phyloP scores from a whole-genome alignment of 2,113 vertebrate genomes.

The Otolemur garnettii region DNA sequence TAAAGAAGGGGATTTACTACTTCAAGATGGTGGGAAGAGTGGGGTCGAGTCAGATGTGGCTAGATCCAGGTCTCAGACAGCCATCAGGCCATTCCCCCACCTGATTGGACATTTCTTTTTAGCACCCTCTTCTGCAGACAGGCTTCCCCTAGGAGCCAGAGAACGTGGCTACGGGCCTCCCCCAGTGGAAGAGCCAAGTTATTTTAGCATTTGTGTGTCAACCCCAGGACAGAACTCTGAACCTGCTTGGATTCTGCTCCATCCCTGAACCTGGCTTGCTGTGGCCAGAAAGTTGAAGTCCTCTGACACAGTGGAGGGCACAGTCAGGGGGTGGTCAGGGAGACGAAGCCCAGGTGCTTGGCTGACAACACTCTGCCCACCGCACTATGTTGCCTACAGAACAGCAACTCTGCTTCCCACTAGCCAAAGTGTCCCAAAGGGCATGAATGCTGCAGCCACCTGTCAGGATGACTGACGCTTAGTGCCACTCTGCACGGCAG shows the following conservation, averaged over 20 bases:
- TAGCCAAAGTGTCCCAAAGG: accelerated
- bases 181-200: neutral
- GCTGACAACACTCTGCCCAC: accelerated
- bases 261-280: neutral
- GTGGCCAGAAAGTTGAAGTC: neutral
- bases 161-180: accelerated
- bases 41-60: neutral
- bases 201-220: accelerated
- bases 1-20: neutral
- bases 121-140: neutral
- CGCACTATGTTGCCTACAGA: neutral
- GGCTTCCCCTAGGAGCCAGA: neutral
- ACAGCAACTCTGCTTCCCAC: accelerated
- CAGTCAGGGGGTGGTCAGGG: neutral
- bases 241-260: neutral
- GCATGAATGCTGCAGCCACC: accelerated
- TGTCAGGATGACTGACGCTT: accelerated
- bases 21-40: neutral
- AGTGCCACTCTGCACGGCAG: neutral
- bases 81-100: neutral
- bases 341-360: neutral
- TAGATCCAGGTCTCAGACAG: neutral
- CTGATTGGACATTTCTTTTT: neutral
- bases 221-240: neutral
- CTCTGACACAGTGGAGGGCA: accelerated